These are phyloP conservation scores for Brevipalpus yothersi DNA, from an alignment of 1,140 invertebrate species.

Conservation along the genomic window DNA sequence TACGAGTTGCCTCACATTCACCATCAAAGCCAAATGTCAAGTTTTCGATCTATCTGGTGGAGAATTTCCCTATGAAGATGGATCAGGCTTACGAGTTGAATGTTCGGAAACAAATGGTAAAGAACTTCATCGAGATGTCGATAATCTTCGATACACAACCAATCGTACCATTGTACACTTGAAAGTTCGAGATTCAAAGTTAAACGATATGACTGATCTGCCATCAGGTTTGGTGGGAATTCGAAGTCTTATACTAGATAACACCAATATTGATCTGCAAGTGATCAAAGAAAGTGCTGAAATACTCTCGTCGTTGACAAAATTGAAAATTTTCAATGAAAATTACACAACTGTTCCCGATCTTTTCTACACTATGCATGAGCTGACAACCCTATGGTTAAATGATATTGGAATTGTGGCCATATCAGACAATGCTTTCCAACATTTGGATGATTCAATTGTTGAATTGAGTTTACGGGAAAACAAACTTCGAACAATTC, in stretches of 20 bases:
- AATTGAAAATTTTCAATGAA: constrained; percentile 6
- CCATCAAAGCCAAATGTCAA: not conserved
- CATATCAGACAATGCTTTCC: constrained; percentile 5
- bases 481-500: constrained; percentile 6
- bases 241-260: constrained; percentile 4
- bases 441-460: constrained; percentile 8
- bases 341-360: constrained; percentile 4
- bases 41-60: not conserved
- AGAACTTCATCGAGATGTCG: not conserved
- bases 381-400: constrained; percentile 1
- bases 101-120: constrained; percentile 6
- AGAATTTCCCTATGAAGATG: not conserved
- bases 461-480: constrained; percentile 1
- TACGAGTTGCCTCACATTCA: not conserved
- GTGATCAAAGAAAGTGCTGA: constrained; percentile 4
- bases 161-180: not conserved
- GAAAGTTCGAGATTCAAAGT: constrained; percentile 5
- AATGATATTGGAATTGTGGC: constrained; percentile 6
- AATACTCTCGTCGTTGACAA: not conserved
- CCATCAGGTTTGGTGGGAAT: constrained; percentile 6
- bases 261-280: constrained; percentile 8
- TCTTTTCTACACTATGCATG: constrained; percentile 5
- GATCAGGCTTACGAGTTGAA: not conserved
- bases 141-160: not conserved
- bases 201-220: constrained; percentile 5